These are phyloP conservation scores for Phrixothrix hirtus DNA, from an alignment of 2,888 invertebrate species.

Conservation along the genomic window DNA sequence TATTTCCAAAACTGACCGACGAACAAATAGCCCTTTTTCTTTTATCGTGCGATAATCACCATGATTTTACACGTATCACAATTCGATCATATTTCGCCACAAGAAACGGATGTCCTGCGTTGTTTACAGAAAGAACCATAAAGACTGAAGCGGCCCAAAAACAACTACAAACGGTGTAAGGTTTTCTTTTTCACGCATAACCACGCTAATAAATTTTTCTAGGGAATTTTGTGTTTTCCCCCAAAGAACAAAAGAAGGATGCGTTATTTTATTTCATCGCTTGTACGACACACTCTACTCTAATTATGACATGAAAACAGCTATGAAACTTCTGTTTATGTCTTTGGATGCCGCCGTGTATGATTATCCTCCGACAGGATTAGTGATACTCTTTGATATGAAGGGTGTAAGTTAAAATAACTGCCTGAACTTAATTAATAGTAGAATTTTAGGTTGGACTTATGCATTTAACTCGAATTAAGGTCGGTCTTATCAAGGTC, in stretches of 20 bases:
- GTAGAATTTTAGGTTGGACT: constrained; percentile 34
- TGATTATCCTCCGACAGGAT: constrained; percentile 64
- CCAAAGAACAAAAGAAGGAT: constrained; percentile 62
- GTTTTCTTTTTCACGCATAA: too few species aligned
- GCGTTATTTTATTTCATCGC: constrained; percentile 65
- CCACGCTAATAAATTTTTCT: too few species aligned
- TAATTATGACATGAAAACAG: constrained; percentile 63
- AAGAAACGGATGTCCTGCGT: neutral
- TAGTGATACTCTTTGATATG: constrained; percentile 71
- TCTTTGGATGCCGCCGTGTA: constrained; percentile 59
- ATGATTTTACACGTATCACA: neutral
- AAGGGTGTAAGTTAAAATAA: constrained; percentile 61
- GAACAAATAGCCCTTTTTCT: constrained; percentile 67
- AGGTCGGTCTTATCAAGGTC: constrained; percentile 57
- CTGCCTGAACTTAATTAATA: constrained; percentile 1
- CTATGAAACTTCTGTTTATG: constrained; percentile 59
- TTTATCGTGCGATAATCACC: neutral
- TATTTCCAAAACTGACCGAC: constrained; percentile 53
- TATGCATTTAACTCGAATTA: constrained; percentile 42
- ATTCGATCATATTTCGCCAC: neutral
- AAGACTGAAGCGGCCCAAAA: neutral
- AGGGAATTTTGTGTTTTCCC: constrained; percentile 59
- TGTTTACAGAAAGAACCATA: neutral
- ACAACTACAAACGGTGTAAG: neutral
- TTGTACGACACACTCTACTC: constrained; percentile 62